Evolutionary conservation across 2,888 invertebrate species (phyloP), one percentile per base, ranked within the genome.

Genomic region (Catocala fraxini): DNA sequence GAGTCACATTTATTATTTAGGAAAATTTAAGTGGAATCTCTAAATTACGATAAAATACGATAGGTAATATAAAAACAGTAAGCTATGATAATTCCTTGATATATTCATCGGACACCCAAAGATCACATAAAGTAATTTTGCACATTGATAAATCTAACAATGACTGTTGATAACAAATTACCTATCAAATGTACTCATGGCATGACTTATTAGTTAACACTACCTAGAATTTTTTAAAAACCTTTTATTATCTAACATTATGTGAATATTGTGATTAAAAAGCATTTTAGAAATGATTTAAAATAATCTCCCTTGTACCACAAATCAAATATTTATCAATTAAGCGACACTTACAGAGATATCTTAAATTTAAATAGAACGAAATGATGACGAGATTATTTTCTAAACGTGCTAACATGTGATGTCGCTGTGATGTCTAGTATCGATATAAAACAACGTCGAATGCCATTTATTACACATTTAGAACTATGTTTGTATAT

Each of bases 221-320:
- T 91, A 92, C 82, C 89, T 90, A 91, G 75, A 82, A 53, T n/a
- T 47, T 59, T 78, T 86, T 80, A 84, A 84, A 88, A 82, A 83
- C 80, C 77, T 83, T 85, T 83, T 81, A 72, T 85, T 84, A 86
- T 73, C 87, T 87, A 86, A 70, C 56, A 82, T 83, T 82, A 83
- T 80, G 81, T 82, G 77, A 83, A 82, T 87, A 85, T 84, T 88
- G 86, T 89, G 85, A 88, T 85, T 85, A 86, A 88, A 88, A 89
- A 91, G 90, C 91, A 89, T 90, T 90, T 90, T 84, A 86, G 77
- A 88, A 88, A 89, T 89, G 85, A 85, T 87, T 87, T 82, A 89
- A 89, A 87, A 83, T 87, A 89, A 91, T 89, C 89, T 91, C 89
- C 90, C 89, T 87, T 90, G 85, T 87, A 91, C 89, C 88, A 85